phyloP scores from a whole-genome alignment of 2,888 invertebrate genomes.

The Eucera pruinosa region DNA sequence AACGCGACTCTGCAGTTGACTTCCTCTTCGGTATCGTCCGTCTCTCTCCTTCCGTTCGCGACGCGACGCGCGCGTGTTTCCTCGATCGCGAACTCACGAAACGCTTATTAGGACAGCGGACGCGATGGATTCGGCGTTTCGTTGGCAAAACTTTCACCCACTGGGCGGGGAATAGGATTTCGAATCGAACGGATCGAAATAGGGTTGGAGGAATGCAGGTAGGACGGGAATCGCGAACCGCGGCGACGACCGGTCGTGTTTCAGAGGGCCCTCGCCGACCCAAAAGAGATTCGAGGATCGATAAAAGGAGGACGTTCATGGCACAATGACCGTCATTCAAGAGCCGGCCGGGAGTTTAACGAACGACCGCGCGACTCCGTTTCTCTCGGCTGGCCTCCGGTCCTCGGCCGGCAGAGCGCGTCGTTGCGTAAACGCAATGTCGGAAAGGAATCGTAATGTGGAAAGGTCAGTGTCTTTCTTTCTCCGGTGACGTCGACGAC shows the following conservation, averaged over 20 bases:
- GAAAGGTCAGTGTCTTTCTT: constrained; percentile 78
- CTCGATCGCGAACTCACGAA: not conserved
- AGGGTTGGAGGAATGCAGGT: not conserved
- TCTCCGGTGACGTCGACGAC: constrained; percentile 57
- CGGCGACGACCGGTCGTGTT: constrained; percentile 7
- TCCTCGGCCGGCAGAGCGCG: constrained; percentile 43
- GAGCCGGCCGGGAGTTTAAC: constrained; percentile 47
- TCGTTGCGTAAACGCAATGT: constrained; percentile 72
- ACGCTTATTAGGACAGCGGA: too few relatives aligned
- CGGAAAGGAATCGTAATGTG: constrained; percentile 68
- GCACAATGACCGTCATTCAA: constrained; percentile 63
- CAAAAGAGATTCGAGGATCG: constrained; percentile 45
- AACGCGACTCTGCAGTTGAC: not conserved
- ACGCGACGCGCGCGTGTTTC: constrained; percentile 63
- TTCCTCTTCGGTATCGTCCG: constrained; percentile 46
- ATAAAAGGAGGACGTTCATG: constrained; percentile 57
- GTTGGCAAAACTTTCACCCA: not conserved
- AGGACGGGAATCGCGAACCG: not conserved
- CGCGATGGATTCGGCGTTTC: not conserved
- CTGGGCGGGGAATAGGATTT: not conserved
- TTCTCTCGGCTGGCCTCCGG: constrained; percentile 27
- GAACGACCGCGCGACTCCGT: constrained; percentile 46
- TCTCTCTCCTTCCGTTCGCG: constrained; percentile 64
- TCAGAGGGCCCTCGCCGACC: not conserved
- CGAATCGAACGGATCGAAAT: not conserved